Evolutionary conservation across 2,888 invertebrate genomes (phyloP), one percentile per base, ranked within the genome.

Genomic region (Apomyelois bistriatella): DNA sequence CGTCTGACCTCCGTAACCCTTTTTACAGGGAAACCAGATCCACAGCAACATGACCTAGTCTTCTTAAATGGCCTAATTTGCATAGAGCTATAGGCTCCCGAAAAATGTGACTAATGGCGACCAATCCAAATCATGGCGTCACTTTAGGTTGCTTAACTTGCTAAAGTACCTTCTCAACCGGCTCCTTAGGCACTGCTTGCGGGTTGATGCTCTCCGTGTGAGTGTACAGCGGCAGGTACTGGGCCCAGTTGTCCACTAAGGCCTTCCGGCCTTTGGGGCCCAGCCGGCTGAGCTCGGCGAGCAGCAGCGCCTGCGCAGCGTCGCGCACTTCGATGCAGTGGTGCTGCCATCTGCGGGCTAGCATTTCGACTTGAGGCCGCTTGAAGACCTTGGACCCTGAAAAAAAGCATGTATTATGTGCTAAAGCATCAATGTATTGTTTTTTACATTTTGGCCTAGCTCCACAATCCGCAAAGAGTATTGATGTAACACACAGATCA

Each of bases 331-430:
- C 99, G 4, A 99, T 92, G 80, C 99, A 99, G 67, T 98, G 96
- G 87, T 99, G 99, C 79, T 99, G 99, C 99, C 99, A 99, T 58
- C 98, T 92, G 13, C 98, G 94, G 0, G 99, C 99, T 91, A 99
- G 92, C 94, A 98, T 97, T 85, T 99, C 99, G 3, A 99, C 97
- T 82, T 97, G 97, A 0, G 99, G 98, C n/a, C 97, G 93, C 76
- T 98, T 97, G 85, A 97, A 98, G 57, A 93, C 93, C 78, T 93
- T 94, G 0, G 95, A 94, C 35, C 95, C 95, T 72, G 92, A 82
- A 57, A 53, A 13, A 15, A 13, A 3, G 5, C 3, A 35, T 8
- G 2, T 8, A 5, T 35, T 5, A 28, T 28, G 28, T 5, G 28
- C 7, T 28, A 28, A 5, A 5, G 28, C 28, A 28, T n/a, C n/a